These are phyloP conservation scores for Oligia fasciuncula DNA, from an alignment of 2,888 invertebrate species.

Conservation along the genomic window DNA sequence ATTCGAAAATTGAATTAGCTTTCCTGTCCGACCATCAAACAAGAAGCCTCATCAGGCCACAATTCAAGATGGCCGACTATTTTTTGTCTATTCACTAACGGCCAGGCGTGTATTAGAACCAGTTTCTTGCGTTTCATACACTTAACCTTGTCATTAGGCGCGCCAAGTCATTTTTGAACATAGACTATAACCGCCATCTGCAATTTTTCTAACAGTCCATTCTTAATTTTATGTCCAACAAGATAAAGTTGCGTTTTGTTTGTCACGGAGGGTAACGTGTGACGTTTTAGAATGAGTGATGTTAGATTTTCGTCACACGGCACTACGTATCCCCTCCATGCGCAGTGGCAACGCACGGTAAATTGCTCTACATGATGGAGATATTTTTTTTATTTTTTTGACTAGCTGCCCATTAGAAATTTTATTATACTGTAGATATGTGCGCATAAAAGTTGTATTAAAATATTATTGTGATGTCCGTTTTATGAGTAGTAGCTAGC, in stretches of 20 bases:
- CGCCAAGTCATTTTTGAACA: constrained; percentile 81
- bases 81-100: constrained; percentile 84
- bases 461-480: constrained; percentile 17
- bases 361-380: constrained; percentile 66
- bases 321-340: constrained; percentile 72
- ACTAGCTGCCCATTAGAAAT: constrained; percentile 61
- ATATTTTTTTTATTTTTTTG: constrained; percentile 56
- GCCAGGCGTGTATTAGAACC: constrained; percentile 81
- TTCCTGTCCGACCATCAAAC: constrained; percentile 59
- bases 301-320: constrained; percentile 77
- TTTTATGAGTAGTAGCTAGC: constrained; percentile 27
- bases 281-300: constrained; percentile 62
- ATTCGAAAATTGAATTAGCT: constrained; percentile 61
- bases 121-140: constrained; percentile 81
- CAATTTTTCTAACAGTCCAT: constrained; percentile 45
- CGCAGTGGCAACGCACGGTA: constrained; percentile 70
- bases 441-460: constrained; percentile 33
- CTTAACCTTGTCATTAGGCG: constrained; percentile 86
- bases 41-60: constrained; percentile 80
- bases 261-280: constrained; percentile 38
- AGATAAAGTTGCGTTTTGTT: constrained; percentile 62
- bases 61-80: constrained; percentile 78
- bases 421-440: constrained; percentile 41
- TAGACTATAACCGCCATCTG: constrained; percentile 66
- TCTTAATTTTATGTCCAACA: constrained; percentile 45